Base-by-base conservation (phyloP, 2,888 invertebrate genomes). In the Agapostemon virescens region DNA sequence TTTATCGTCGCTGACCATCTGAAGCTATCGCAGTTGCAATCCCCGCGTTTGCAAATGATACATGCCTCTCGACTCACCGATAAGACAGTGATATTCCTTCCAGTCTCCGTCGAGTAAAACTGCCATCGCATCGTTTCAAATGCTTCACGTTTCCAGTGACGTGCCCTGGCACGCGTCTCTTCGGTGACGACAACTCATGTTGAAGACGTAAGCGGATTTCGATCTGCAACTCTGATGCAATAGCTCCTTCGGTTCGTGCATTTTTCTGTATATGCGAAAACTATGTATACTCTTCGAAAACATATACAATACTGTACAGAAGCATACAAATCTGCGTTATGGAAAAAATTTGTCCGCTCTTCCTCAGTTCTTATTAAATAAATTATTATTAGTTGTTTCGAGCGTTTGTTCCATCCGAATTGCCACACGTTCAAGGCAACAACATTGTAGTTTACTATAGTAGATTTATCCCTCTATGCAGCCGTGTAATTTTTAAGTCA, bases 1-100 rank as follows among this genome's bases (percentile, higher is more conserved):
- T 84, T 84, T 84, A 84, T 84, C 84, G 81, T 84, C 81, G 64
- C 79, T 74, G 75, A 66, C 76, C 84, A 84, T 84, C 84, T 83
- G 69, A 71, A 78, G 75, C 73, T 64, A 63, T 69, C 79, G 79
- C 45, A 52, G 23, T 23, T 15, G 26, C 55, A 15, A 13, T 26
- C 30, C 9, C 49, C 40, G 11, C 38, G 45, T 36, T 69, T 26
- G 69, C 69, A 69, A 75, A 80, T 75, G 75, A 80, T 76, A 72
- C 81, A 81, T 63, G 72, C 45, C 71, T 68, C 69, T n/a, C 52
- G 6, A 6, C 33, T n/a, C 45, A 1, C 38, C 72, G 71, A 80
- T 69, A 52, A 75, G 81, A 80, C 63, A 66, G 66, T 55, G 80
- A 79, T 80, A 75, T 75, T 80, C 72, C 61, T 80, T 69, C 69